Evolutionary conservation across 2,888 invertebrate genomes (phyloP), one percentile per base, ranked within the genome.

Genomic region (Augiades crinisus): DNA sequence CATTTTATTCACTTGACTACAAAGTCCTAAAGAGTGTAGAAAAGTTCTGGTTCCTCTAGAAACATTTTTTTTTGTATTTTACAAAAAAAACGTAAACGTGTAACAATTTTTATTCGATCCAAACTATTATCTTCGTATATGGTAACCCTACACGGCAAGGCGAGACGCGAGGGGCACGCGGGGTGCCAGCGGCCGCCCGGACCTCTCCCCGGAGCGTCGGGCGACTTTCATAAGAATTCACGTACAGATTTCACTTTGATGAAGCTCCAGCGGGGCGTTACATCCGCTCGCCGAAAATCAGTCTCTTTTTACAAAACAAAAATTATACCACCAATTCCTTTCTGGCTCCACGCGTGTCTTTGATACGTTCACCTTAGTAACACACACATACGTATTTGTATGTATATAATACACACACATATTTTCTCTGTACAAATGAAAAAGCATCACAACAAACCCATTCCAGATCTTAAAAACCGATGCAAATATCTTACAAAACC

Each of bases 151-250:
- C 17, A 13, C 17, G 7, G 17, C 24, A 47, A 54, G 44, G 40
- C 47, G 55, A 47, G 47, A 54, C 54, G 51, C 44, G 51, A 45
- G 47, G 55, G 46, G 50, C 50, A 57, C 56, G 59, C 57, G 59
- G 58, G 51, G 52, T 54, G 53, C 50, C 40, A 45, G 45, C 52
- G 54, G 27, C 45, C 53, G 54, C 43, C 50, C 43, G 43, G 43
- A 50, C 50, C 41, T 50, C 33, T 49, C 36, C 43, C 50, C 61
- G 58, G 55, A 62, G 60, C 54, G 57, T 56, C 43, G 49, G 50
- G 57, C 66, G 64, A 70, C 67, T 70, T 73, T 66, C 67, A 65
- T 72, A 75, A 71, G 70, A 72, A 74, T 73, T 67, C 68, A 67
- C 66, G 67, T 67, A 65, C 58, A 67, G 56, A 50, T 50, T 50